Evolutionary conservation across 2,888 invertebrate genomes (phyloP).

Genomic region (Agrotis exclamationis): DNA sequence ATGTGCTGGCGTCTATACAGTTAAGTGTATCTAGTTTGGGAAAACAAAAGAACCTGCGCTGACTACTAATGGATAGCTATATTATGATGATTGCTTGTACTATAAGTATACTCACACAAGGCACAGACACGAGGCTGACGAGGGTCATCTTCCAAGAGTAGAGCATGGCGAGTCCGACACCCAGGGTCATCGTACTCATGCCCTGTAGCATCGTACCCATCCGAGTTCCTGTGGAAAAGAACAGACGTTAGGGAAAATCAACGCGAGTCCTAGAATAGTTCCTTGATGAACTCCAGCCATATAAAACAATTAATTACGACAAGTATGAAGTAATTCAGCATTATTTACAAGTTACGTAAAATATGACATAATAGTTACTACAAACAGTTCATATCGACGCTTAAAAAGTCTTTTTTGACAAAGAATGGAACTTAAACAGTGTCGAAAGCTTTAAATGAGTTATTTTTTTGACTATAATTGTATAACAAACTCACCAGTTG

Average conservation of each 20-base stretch:
- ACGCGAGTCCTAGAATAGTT: neutral
- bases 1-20: too few species aligned
- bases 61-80: too few species aligned
- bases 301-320: neutral
- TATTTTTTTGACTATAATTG: neutral
- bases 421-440: neutral
- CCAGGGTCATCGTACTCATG: constrained; percentile 90
- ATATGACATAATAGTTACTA: neutral
- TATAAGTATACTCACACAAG: constrained; percentile 85
- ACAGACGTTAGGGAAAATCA: neutral
- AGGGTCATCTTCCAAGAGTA: constrained; percentile 93
- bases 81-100: too few species aligned
- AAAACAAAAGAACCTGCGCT: neutral
- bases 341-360: neutral
- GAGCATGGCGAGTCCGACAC: constrained; percentile 89
- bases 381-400: neutral
- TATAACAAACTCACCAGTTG: constrained; percentile 85
- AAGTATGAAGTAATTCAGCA: neutral
- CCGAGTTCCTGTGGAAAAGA: constrained; percentile 79
- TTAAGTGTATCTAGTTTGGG: too few species aligned
- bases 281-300: constrained; percentile 1
- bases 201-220: constrained; percentile 92
- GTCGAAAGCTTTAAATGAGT: neutral
- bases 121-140: constrained; percentile 91
- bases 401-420: neutral